Base-by-base conservation (phyloP, 2,888 invertebrate species). In the Tethea ocularis region DNA sequence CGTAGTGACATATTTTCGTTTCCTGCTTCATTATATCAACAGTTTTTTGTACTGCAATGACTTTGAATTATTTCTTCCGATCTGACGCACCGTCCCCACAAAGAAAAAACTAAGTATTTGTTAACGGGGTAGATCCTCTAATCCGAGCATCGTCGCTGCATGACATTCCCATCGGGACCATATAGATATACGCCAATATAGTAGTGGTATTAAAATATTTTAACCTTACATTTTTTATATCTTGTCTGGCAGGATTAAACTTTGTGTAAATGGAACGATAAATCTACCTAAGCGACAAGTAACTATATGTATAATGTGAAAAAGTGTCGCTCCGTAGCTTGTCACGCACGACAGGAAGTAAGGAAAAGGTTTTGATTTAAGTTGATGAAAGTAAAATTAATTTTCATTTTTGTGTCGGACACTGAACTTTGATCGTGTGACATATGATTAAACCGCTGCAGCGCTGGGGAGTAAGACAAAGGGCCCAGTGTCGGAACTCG, bases 11-110 rank as follows among this genome's bases (percentile, higher is more conserved):
- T 64, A 66, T 60, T 56, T 59, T 63, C 61, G 71, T 75, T 80
- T 81, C 78, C 78, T 74, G 46, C 65, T 64, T 54, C 55, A 53
- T 69, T 78, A 72, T 73, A 78, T 78, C 74, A 81, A 82, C 77
- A 80, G 67, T 67, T 73, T 75, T 73, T 69, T 70, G 64, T 71
- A 63, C 62, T 67, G 13, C 33, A 33, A 13, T 73, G 73, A 65
- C 66, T 71, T 70, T 82, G 80, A 82, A 72, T 80, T 85, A 84
- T 85, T 77, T 81, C 84, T 84, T 84, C 82, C 84, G 78, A 74
- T 74, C 71, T 69, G 67, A 69, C 69, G 62, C 67, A 61, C 63
- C 55, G 60, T 60, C n/a, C 61, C 64, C 58, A 71, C 60, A 64
- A 69, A 75, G 74, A 76, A 77, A 70, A 72, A 61, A 68, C 64